phyloP scores from a whole-genome alignment of 2,797 vertebrate genomes.

The Adrianichthys oophorus region DNA sequence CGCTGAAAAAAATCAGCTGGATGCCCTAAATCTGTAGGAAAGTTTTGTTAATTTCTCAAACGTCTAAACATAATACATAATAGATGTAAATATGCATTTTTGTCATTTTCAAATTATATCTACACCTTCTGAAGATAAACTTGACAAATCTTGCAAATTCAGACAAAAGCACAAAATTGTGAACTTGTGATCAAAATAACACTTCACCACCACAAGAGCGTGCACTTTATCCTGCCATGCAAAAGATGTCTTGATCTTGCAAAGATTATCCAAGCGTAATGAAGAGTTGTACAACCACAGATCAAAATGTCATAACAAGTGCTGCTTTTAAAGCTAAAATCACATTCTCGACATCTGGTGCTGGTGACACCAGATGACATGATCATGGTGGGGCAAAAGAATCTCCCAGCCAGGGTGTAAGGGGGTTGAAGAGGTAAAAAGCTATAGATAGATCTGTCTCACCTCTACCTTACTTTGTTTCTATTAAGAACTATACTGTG shows the following conservation, averaged over 20 bases:
- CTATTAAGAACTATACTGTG: no score
- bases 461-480: slow-evolving; percentile 11
- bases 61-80: no score
- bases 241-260: slow-evolving; percentile 47
- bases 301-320: slow-evolving; percentile 30
- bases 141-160: slow-evolving; percentile 1
- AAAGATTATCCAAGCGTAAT: slow-evolving; percentile 34
- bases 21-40: no score
- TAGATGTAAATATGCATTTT: not conserved
- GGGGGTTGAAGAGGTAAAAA: slow-evolving; percentile 35
- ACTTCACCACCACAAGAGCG: slow-evolving; percentile 31
- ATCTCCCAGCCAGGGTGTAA: slow-evolving; percentile 56
- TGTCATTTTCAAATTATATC: not conserved
- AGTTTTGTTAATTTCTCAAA: no score
- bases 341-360: slow-evolving; percentile 53
- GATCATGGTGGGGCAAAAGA: slow-evolving; percentile 64
- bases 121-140: not conserved
- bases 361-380: slow-evolving; percentile 62
- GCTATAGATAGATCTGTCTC: slow-evolving; percentile 67
- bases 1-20: no score
- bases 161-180: no score
- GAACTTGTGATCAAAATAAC: no score
- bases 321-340: slow-evolving; percentile 37
- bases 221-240: slow-evolving; percentile 65
- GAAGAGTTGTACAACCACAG: slow-evolving; percentile 23